Evolutionary conservation across 2,888 invertebrate genomes (phyloP), one percentile per base, ranked within the genome.

Genomic region (Philereme transversata): DNA sequence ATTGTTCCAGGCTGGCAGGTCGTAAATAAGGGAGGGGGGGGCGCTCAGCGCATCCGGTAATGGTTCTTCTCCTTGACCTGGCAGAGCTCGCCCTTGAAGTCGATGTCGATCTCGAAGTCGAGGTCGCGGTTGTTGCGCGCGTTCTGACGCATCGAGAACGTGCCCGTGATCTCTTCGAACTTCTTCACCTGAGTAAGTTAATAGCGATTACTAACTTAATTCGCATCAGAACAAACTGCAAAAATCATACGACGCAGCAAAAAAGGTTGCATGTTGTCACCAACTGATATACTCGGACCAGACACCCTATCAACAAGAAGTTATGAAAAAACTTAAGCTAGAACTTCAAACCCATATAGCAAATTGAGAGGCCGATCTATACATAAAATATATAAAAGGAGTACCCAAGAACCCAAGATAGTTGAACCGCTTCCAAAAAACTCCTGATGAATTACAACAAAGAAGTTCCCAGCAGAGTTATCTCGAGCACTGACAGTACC

Each of bases 41-140:
- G 9, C 8, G 41, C 60, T 95, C 95, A 98, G 88, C 98, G 97
- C 98, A 98, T 98, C 75, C 97, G 94, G 82, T 98, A 98, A 79
- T 95, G 95, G 81, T 97, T 98, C 71, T 95, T 95, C 93, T 97
- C 97, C 69, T 95, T 94, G 65, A 98, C 95, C 84, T 96, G 95
- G 64, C 97, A 96, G 64, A 97, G 92, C 79, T 97, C 97, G 34
- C 97, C 97, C 76, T 98, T 97, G 92, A 99, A 99, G 78, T 97
- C 96, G 51, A 99, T 94, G 78, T 97, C 96, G 65, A 99, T 95
- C 71, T 96, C 95, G 87, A 99, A 99, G 91, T 99, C 99, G 68
- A 99, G 94, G 88, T 99, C 99, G 52, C 99, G 95, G 89, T 97
- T 98, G 90, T 99, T 99, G 64, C 98, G 95, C 62, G 96, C 96